phyloP scores from a whole-genome alignment of 2,797 vertebrate genomes.

The Basileuterus tristriatus region DNA sequence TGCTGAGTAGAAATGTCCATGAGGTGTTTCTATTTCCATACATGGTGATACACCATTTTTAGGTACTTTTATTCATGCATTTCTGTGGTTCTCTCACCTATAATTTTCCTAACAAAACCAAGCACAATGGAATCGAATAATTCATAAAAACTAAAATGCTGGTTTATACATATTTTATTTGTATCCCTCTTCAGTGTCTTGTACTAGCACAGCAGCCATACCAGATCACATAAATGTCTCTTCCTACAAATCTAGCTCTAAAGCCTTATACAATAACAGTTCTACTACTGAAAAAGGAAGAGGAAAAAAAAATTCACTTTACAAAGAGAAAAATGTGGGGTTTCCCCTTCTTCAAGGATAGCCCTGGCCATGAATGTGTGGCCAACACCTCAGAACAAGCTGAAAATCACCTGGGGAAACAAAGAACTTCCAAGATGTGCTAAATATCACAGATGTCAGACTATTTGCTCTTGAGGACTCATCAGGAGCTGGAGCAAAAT shows the following conservation, averaged over 20 bases:
- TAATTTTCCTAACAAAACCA: neutral
- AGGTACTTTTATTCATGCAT: neutral
- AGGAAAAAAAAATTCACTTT: fast-evolving
- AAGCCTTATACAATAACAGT: neutral
- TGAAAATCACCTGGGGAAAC: neutral
- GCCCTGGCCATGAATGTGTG: neutral
- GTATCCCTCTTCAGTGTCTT: neutral
- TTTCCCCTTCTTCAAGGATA: neutral
- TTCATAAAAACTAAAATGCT: neutral
- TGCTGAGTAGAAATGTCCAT: neutral
- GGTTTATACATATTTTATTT: neutral
- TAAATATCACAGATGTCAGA: neutral
- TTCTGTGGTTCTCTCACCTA: neutral
- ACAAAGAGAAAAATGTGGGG: neutral
- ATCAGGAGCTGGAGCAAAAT: neutral
- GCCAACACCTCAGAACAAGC: neutral
- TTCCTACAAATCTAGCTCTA: neutral
- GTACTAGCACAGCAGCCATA: neutral
- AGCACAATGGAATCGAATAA: neutral
- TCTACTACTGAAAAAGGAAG: neutral
- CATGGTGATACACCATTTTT: neutral
- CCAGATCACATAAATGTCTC: neutral
- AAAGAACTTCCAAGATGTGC: neutral
- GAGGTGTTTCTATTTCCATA: neutral
- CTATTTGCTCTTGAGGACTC: neutral